Conservation (phyloP, 2,113 vertebrate species). For the Scomber colias region DNA sequence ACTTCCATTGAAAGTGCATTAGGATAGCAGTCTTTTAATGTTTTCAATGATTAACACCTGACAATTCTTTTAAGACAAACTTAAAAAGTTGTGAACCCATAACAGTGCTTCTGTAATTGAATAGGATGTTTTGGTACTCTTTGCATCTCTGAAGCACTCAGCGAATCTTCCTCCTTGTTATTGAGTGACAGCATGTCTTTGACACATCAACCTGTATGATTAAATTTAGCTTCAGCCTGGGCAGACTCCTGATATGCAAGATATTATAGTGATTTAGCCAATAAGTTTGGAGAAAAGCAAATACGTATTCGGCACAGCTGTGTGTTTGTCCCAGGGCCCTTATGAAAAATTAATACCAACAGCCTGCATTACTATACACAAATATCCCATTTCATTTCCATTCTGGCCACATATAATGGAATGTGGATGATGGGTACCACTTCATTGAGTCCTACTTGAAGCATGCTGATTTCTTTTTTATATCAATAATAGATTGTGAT, state of each 20-base stretch:
- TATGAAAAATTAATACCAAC: slow-evolving; percentile 59
- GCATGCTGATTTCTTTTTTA: slow-evolving; percentile 46
- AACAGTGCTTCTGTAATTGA: too few relatives aligned
- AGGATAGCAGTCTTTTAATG: too few relatives aligned
- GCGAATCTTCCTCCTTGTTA: neutral
- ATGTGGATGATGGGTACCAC: slow-evolving; percentile 28
- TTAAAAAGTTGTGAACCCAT: too few relatives aligned
- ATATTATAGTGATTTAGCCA: slow-evolving; percentile 30
- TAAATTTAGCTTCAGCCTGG: slow-evolving; percentile 1
- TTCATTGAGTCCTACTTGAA: slow-evolving; percentile 55
- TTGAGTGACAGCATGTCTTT: neutral
- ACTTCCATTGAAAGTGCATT: too few relatives aligned
- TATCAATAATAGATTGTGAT: slow-evolving; percentile 58
- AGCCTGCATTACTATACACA: slow-evolving; percentile 43
- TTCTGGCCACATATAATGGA: slow-evolving; percentile 49
- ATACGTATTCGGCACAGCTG: slow-evolving; percentile 27
- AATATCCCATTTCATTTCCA: slow-evolving; percentile 58
- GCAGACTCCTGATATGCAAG: neutral
- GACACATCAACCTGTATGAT: neutral
- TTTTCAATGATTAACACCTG: too few relatives aligned
- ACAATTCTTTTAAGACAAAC: too few relatives aligned
- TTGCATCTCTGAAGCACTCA: neutral
- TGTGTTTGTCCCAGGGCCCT: slow-evolving; percentile 26
- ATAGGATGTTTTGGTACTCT: neutral
- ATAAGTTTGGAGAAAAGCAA: slow-evolving; percentile 25